Base-by-base conservation (phyloP, 2,797 vertebrate species). In the Novumbra hubbsi region DNA sequence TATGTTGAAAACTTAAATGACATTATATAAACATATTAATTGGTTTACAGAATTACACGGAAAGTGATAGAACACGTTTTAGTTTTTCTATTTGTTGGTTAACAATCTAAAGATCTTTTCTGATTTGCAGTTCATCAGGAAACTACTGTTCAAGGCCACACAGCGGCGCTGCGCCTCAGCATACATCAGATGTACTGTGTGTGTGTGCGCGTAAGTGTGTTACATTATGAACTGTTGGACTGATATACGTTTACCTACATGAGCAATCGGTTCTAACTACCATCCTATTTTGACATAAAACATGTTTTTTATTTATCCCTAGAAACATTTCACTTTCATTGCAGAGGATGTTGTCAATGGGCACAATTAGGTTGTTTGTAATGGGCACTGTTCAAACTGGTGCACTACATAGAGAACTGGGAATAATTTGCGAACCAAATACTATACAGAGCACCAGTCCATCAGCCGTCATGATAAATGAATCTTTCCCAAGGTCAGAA, bases 131-230 rank as follows among this genome's bases (percentile, higher is more conserved):
- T 45, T 45, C 19, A 57, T n/a, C 24, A 57, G 9, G n/a, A 5
- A 34, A 5, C 66, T 5, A 28, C n/a, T 16, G 32, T 27, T 14
- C 69, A 27, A 11, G 14, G 24, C 88, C 91, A 88, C 75, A 38
- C 0, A 83, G 71, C 78, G 90, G 86, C 87, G 73, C 81, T 66
- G 60, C 16, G 50, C n/a, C 72, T 78, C 83, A 72, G 73, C 76
- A 85, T 76, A 80, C 84, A 83, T 86, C 63, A 57, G 41, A 12
- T 57, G 5, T 7, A n/a, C 55, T 57, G 9, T 24, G 16, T 50
- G 49, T n/a, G n/a, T n/a, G n/a, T n/a, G n/a, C n/a, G n/a, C n/a
- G n/a, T n/a, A n/a, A n/a, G n/a, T n/a, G n/a, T 12, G n/a, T 57
- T 19, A 57, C n/a, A 57, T 21, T 19, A 57, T 21, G 55, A 24